These are phyloP conservation scores for Ictalurus punctatus DNA, from an alignment of 2,113 vertebrate species.

Conservation along the genomic window DNA sequence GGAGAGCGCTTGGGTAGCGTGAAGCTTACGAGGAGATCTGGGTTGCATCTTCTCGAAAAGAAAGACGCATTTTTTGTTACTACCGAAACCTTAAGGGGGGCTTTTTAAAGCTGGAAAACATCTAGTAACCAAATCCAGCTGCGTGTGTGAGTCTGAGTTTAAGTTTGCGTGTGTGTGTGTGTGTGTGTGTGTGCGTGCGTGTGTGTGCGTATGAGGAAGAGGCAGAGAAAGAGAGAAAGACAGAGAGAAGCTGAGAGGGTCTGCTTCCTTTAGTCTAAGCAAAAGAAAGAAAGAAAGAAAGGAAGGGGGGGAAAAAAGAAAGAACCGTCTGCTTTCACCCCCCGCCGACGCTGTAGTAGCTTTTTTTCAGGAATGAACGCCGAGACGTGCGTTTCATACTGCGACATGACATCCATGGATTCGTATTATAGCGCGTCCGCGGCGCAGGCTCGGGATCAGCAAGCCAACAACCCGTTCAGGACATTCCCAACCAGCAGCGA, in stretches of 20 bases:
- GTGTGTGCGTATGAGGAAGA: neutral
- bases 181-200: neutral
- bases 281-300: conserved; percentile 61
- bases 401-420: conserved; percentile 97
- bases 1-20: conserved; percentile 32
- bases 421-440: conserved; percentile 89
- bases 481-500: conserved; percentile 87
- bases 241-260: conserved; percentile 52
- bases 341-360: conserved; percentile 7
- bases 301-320: conserved; percentile 53
- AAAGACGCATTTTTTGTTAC: conserved; percentile 70
- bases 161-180: conserved; percentile 54
- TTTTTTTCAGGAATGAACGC: conserved; percentile 93
- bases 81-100: conserved; percentile 78
- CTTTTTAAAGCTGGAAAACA: conserved; percentile 81
- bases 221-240: conserved; percentile 36
- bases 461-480: conserved; percentile 87
- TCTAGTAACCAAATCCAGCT: conserved; percentile 85
- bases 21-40: conserved; percentile 57
- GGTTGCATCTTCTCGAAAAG: conserved; percentile 68
- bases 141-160: conserved; percentile 63
- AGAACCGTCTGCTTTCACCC: conserved; percentile 62
- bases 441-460: conserved; percentile 85
- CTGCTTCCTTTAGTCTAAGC: conserved; percentile 17
- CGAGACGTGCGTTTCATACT: conserved; percentile 92